phyloP scores from a whole-genome alignment of 2,113 vertebrate species.

The Zosterops borbonicus region DNA sequence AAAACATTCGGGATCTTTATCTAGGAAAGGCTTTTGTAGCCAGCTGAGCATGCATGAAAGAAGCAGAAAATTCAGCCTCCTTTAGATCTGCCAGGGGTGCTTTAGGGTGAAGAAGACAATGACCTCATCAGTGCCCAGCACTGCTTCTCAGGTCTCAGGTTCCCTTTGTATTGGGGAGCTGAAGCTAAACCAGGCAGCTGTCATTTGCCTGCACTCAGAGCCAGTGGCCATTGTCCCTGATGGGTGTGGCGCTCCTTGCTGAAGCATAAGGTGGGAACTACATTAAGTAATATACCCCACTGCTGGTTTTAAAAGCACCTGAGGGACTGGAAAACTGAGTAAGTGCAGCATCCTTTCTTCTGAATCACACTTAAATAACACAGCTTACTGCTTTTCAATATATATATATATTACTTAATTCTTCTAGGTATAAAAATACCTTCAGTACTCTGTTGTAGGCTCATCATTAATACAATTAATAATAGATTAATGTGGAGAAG shows the following conservation, averaged over 20 bases:
- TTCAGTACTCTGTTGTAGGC: background rate
- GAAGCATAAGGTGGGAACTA: background rate
- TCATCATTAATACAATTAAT: background rate
- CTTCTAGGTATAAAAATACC: background rate
- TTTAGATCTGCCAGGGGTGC: background rate
- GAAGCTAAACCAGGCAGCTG: background rate
- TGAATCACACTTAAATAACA: background rate
- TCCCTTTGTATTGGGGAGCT: rapidly evolving
- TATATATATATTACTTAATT: background rate
- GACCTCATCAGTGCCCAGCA: background rate
- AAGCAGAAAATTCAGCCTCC: background rate
- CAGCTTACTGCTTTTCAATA: background rate
- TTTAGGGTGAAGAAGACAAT: background rate
- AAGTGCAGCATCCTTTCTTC: background rate
- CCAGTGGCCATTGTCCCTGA: rapidly evolving
- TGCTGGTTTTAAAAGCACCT: background rate
- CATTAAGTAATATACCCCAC: background rate
- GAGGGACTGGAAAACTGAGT: background rate
- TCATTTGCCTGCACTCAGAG: background rate
- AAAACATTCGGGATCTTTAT: background rate
- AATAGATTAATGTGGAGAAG: background rate
- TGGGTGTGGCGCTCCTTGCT: background rate
- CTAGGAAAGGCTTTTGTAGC: background rate
- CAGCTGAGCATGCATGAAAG: background rate
- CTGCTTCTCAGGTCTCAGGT: background rate